Percentiles rank a stretch among this genome's conserved stretches.
Conservation (phyloP, 2,888 invertebrate species). For the Calliphora vomitoria region DNA sequence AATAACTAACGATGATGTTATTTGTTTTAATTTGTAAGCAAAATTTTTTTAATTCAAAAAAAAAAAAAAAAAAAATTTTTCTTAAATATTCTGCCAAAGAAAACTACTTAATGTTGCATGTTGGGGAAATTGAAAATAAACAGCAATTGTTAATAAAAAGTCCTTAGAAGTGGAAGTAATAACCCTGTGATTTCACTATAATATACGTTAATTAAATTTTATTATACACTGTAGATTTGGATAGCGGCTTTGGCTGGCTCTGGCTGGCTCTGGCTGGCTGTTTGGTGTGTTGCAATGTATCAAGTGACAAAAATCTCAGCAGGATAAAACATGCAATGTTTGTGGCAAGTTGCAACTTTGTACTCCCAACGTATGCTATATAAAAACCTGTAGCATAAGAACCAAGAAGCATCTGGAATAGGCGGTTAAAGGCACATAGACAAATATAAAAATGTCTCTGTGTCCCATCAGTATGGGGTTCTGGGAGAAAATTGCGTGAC, state of each 20-base stretch:
- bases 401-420: too few species aligned
- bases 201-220: slow-evolving; percentile 64
- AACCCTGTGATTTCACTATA: neutral
- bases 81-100: neutral
- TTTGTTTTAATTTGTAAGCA: slow-evolving; percentile 16
- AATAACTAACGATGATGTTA: slow-evolving; percentile 54
- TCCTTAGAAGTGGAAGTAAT: neutral
- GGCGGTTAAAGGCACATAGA: neutral
- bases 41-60: neutral
- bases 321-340: slow-evolving; percentile 73
- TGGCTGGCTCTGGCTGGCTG: too few species aligned
- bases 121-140: neutral
- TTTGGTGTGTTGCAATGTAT: slow-evolving; percentile 37
- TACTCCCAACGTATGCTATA: neutral
- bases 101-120: slow-evolving; percentile 4
- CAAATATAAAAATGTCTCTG: slow-evolving; percentile 54
- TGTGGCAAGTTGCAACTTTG: slow-evolving; percentile 47
- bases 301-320: slow-evolving; percentile 75
- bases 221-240: neutral
- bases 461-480: slow-evolving; percentile 10
- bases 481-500: slow-evolving; percentile 73
- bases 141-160: neutral
- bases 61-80: neutral
- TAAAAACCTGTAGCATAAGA: too few species aligned
- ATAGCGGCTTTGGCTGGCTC: neutral